Percentiles rank a stretch among this genome's conserved stretches.
These are phyloP conservation scores for Blastobasis lacticolella DNA, from an alignment of 2,888 invertebrate species.

Conservation along the genomic window DNA sequence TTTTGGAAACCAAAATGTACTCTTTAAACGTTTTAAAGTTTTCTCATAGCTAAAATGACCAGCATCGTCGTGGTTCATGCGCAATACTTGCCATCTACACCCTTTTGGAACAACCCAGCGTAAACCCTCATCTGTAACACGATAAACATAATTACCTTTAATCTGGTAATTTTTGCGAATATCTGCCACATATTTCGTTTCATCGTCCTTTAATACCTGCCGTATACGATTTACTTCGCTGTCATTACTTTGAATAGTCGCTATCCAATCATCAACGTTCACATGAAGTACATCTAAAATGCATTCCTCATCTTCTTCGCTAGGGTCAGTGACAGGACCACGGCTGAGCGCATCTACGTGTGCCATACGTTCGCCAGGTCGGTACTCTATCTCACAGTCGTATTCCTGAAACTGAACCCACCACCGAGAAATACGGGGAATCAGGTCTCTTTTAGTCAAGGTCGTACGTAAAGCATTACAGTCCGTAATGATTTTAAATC, in stretches of 20 bases:
- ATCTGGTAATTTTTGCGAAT: constrained; percentile 15
- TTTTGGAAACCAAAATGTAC: constrained; percentile 4
- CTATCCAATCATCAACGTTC: constrained; percentile 9
- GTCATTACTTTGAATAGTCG: constrained; percentile 13
- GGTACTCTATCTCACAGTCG: constrained; percentile 3
- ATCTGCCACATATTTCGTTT: constrained; percentile 6
- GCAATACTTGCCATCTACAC: constrained; percentile 17
- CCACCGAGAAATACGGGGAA: constrained; percentile 14
- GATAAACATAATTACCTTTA: constrained; percentile 14
- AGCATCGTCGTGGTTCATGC: constrained; percentile 18
- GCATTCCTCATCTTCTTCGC: neutral
- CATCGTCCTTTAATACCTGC: constrained; percentile 7
- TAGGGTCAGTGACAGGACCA: neutral
- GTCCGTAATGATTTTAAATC: constrained; percentile 15
- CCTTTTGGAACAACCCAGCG: constrained; percentile 19
- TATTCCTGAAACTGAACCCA: constrained; percentile 11
- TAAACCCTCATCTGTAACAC: constrained; percentile 5
- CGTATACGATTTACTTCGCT: constrained; percentile 11
- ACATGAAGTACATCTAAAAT: constrained; percentile 3
- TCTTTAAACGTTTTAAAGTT: constrained; percentile 8
- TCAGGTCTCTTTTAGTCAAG: constrained; percentile 13
- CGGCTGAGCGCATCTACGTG: constrained; percentile 1
- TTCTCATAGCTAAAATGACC: constrained; percentile 18
- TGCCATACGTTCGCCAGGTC: neutral
- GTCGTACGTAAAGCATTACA: constrained; percentile 15